Percentiles rank a stretch among this genome's conserved stretches.
phyloP scores from a whole-genome alignment of 2,888 invertebrate genomes.

The Syrista parreyssii region DNA sequence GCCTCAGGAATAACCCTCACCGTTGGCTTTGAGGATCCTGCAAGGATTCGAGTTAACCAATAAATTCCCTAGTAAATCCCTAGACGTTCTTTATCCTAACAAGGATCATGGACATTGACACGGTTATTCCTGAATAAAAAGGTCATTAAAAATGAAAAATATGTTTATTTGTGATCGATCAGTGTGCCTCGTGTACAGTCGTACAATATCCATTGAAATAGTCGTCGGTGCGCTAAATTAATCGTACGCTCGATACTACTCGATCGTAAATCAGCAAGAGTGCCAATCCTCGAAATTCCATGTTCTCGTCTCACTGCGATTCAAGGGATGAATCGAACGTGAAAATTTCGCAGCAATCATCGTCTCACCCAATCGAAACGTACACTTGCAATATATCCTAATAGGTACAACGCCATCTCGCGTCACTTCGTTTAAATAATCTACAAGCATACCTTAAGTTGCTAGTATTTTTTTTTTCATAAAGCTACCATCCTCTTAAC shows the following conservation, averaged over 20 bases:
- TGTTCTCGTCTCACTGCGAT: neutral
- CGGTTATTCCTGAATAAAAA: slow-evolving; percentile 20
- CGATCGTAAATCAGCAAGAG: neutral
- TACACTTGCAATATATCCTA: neutral
- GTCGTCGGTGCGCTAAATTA: slow-evolving; percentile 15
- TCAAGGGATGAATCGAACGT: neutral
- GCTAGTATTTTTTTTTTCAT: slow-evolving; percentile 25
- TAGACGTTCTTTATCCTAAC: neutral
- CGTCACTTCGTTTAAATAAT: slow-evolving; percentile 33
- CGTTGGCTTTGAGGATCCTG: slow-evolving; percentile 42
- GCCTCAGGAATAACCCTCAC: slow-evolving; percentile 50
- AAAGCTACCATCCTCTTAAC: slow-evolving; percentile 22
- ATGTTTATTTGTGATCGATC: slow-evolving; percentile 58
- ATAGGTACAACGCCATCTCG: neutral
- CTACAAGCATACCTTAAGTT: slow-evolving; percentile 41
- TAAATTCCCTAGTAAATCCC: neutral
- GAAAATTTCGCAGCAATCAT: neutral
- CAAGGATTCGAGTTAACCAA: slow-evolving; percentile 28
- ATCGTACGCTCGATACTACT: slow-evolving; percentile 1
- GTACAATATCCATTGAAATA: slow-evolving; percentile 41
- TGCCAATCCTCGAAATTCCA: neutral
- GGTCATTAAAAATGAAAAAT: slow-evolving; percentile 60
- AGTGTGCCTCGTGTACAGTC: slow-evolving; percentile 51
- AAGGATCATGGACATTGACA: neutral
- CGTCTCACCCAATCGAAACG: neutral